phyloP scores from a whole-genome alignment of 2,888 invertebrate species.

The Chymomyza caudatula region DNA sequence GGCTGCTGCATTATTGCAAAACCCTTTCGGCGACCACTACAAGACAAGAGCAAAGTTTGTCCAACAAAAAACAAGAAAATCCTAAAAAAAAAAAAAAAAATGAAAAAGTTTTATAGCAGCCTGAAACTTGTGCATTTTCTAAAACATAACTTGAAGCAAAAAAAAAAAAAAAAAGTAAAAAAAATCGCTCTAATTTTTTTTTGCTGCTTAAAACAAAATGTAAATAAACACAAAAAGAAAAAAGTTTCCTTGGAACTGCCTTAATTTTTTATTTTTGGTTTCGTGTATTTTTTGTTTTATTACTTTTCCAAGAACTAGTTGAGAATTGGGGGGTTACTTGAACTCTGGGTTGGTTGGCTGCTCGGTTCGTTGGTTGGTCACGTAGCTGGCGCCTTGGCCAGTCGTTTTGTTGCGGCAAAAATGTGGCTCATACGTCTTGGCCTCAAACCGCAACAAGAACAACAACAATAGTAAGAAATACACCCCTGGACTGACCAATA shows the following conservation, averaged over 20 bases:
- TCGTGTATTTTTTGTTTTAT: constrained; percentile 21
- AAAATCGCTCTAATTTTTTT: constrained; percentile 14
- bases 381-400: constrained; percentile 2
- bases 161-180: constrained; percentile 5
- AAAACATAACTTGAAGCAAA: constrained; percentile 54
- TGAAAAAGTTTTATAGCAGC: constrained; percentile 63
- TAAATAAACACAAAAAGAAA: constrained; percentile 47
- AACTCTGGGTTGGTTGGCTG: not conserved
- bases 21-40: constrained; percentile 65
- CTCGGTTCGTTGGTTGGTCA: not conserved
- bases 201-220: constrained; percentile 62
- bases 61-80: not conserved
- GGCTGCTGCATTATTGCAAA: constrained; percentile 63
- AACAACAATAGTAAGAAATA: not conserved
- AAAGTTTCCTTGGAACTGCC: constrained; percentile 49
- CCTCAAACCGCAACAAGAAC: not conserved
- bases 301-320: constrained; percentile 48
- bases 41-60: constrained; percentile 27
- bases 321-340: constrained; percentile 13
- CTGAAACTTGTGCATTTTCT: constrained; percentile 69
- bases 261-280: constrained; percentile 19
- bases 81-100: not conserved
- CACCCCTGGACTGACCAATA: not conserved
- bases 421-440: constrained; percentile 34
- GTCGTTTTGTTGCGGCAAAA: not conserved